phyloP scores from a whole-genome alignment of 2,888 invertebrate species.

The Sarcophaga caerulescens region DNA sequence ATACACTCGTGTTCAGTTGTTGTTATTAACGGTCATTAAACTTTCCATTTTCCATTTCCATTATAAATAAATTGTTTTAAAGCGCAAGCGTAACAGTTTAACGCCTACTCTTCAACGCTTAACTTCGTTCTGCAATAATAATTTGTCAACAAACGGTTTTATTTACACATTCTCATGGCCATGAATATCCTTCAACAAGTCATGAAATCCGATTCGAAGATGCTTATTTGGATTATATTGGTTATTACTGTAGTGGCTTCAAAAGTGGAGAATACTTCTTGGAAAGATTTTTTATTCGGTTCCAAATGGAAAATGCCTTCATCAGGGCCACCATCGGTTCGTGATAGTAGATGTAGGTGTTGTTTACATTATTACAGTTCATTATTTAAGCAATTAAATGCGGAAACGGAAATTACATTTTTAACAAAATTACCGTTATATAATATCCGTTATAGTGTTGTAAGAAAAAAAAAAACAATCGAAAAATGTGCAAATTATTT shows the following conservation, averaged over 20 bases:
- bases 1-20: not conserved
- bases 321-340: constrained; percentile 49
- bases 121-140: not conserved
- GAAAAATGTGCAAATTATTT: not conserved
- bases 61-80: constrained; percentile 74
- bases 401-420: not conserved
- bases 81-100: constrained; percentile 71
- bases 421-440: not conserved
- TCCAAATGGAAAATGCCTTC: constrained; percentile 73
- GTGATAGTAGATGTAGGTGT: constrained; percentile 76
- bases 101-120: constrained; percentile 59
- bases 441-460: not conserved
- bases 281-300: constrained; percentile 79
- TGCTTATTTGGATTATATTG: constrained; percentile 29
- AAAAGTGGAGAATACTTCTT: constrained; percentile 70
- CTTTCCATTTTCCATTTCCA: constrained; percentile 63
- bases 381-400: not conserved
- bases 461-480: not conserved
- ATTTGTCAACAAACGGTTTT: constrained; percentile 2
- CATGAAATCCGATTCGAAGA: constrained; percentile 23
- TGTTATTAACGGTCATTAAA: constrained; percentile 76
- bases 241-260: constrained; percentile 38
- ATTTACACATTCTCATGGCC: not conserved
- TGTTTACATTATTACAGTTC: constrained; percentile 44
- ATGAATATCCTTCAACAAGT: constrained; percentile 61